Percentiles rank a stretch among this genome's conserved stretches.
Conservation (phyloP, 1,140 invertebrate genomes). For the Carcinoscorpius rotundicauda region DNA sequence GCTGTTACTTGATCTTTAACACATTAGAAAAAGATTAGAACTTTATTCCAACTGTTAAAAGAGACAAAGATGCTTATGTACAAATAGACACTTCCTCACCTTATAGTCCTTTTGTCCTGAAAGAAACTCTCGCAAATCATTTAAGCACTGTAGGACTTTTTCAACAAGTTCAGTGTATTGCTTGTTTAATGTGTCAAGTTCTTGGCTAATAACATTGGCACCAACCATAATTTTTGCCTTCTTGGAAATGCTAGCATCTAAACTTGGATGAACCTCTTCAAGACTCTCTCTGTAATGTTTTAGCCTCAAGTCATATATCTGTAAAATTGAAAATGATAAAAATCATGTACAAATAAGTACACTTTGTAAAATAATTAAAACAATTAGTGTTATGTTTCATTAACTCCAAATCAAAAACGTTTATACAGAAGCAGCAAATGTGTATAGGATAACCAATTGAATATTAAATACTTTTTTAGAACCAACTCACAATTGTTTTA, state of each 20-base stretch:
- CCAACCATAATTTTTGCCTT: constrained; percentile 36
- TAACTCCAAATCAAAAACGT: no score
- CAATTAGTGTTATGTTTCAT: background rate
- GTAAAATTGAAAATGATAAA: constrained; percentile 25
- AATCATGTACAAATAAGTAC: no score
- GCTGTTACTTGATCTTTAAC: no score
- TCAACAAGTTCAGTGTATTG: constrained; percentile 58
- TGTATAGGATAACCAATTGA: no score
- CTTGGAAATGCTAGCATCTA: constrained; percentile 46
- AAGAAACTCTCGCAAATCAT: constrained; percentile 41
- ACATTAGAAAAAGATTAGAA: no score
- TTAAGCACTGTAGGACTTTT: constrained; percentile 51
- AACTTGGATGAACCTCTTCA: constrained; percentile 69
- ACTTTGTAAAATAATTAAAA: background rate
- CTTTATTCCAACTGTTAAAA: no score
- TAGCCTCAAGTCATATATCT: constrained; percentile 79
- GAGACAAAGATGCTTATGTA: no score
- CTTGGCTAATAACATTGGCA: constrained; percentile 63
- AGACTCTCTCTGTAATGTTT: constrained; percentile 77
- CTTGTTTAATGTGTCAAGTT: constrained; percentile 73
- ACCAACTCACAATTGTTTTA: no score
- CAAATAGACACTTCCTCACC: constrained; percentile 1
- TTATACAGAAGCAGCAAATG: no score
- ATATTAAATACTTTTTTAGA: no score
- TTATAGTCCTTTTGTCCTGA: constrained; percentile 28